Conservation (phyloP, 2,113 vertebrate species). For the Prionailurus viverrinus region DNA sequence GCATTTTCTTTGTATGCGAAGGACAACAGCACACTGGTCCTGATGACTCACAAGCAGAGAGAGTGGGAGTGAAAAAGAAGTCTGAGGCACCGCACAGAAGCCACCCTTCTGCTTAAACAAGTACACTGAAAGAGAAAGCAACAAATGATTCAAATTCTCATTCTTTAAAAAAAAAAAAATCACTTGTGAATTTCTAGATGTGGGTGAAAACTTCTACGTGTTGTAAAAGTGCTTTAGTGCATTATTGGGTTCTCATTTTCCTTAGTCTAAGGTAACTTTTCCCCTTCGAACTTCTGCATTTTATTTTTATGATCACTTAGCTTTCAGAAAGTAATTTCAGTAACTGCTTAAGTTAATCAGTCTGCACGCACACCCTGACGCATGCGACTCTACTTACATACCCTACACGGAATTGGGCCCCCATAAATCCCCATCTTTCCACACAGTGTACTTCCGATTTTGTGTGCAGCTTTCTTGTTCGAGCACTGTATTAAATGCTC, state of each 20-base stretch:
- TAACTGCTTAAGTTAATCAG: slow-evolving; percentile 5
- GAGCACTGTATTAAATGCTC: neutral
- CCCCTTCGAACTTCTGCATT: neutral
- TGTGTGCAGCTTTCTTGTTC: neutral
- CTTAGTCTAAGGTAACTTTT: slow-evolving; percentile 6
- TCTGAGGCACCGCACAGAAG: neutral
- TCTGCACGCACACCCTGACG: neutral
- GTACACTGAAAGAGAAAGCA: slow-evolving; percentile 37
- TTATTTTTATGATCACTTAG: slow-evolving; percentile 46
- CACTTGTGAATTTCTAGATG: slow-evolving; percentile 42
- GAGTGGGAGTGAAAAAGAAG: slow-evolving; percentile 55
- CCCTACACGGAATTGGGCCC: neutral
- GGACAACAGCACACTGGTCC: neutral
- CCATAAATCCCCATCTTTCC: neutral
- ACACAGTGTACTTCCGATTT: neutral
- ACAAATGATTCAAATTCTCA: slow-evolving; percentile 47
- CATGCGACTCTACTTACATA: neutral
- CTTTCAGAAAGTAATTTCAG: slow-evolving; percentile 53
- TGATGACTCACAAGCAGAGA: slow-evolving; percentile 65
- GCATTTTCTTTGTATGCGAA: slow-evolving; percentile 45
- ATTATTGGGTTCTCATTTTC: neutral
- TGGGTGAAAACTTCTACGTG: neutral
- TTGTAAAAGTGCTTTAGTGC: neutral
- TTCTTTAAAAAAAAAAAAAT: slow-evolving; percentile 34
- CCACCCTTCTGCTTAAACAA: slow-evolving; percentile 32